Conservation (phyloP, 2,113 vertebrate species). For the Hoplias malabaricus region DNA sequence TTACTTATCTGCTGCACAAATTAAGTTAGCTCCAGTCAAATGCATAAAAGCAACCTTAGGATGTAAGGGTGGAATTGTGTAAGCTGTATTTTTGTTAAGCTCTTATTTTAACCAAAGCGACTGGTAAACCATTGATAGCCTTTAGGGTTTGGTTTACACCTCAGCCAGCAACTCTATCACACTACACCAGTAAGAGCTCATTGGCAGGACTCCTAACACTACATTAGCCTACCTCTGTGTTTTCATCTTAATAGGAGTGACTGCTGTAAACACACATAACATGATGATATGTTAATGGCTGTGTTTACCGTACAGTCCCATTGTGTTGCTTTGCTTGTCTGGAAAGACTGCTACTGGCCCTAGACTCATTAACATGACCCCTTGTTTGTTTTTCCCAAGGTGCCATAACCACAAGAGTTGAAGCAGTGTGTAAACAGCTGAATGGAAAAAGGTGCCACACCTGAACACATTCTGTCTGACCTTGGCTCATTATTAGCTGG, state of each 20-base stretch:
- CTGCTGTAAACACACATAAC: background rate
- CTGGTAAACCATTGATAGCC: too few species aligned
- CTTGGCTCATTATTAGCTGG: constrained; percentile 6
- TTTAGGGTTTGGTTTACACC: too few species aligned
- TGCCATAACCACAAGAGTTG: background rate
- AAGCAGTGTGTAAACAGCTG: background rate
- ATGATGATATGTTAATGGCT: background rate
- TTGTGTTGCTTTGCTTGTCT: background rate
- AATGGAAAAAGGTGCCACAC: background rate
- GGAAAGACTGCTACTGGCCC: background rate
- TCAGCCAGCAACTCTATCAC: too few species aligned
- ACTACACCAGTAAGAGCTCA: too few species aligned
- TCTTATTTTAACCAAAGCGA: too few species aligned
- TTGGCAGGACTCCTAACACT: background rate
- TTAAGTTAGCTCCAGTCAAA: too few species aligned
- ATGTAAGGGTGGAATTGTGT: too few species aligned
- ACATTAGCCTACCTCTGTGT: too few species aligned
- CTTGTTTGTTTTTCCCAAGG: constrained; percentile 6
- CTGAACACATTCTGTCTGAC: background rate
- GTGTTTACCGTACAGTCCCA: background rate
- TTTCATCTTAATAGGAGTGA: too few species aligned
- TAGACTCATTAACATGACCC: background rate
- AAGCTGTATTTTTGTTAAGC: too few species aligned
- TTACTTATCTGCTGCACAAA: too few species aligned
- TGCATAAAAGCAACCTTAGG: too few species aligned